Percentiles rank a stretch among this genome's conserved stretches.
These are phyloP conservation scores for Gambusia affinis DNA, from an alignment of 2,113 vertebrate genomes.

Conservation along the genomic window DNA sequence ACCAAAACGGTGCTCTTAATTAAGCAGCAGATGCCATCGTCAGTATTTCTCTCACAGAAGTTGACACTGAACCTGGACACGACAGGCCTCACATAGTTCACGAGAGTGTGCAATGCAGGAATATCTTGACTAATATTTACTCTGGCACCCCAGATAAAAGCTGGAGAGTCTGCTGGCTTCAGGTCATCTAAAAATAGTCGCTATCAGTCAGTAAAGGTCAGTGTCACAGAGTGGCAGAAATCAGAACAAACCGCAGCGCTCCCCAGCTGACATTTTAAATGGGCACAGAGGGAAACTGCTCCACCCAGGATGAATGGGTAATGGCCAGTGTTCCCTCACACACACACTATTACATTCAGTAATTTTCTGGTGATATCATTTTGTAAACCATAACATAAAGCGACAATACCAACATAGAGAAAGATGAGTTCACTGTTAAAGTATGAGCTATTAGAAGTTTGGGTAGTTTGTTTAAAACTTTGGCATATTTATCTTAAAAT, in stretches of 20 bases:
- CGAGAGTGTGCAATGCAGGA: constrained; percentile 16
- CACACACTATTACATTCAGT: not conserved
- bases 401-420: too few relatives aligned
- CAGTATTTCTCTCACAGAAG: not conserved
- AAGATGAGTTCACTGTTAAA: too few relatives aligned
- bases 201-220: constrained; percentile 37
- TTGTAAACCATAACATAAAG: too few relatives aligned
- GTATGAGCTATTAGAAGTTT: too few relatives aligned
- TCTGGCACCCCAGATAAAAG: constrained; percentile 31
- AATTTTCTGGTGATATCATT: not conserved
- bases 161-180: constrained; percentile 38
- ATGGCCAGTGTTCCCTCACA: constrained; percentile 43
- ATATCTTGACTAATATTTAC: constrained; percentile 66
- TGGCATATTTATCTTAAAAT: too few relatives aligned
- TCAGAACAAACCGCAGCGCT: constrained; percentile 26
- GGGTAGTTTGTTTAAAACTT: too few relatives aligned
- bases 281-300: not conserved
- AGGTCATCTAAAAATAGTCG: constrained; percentile 79
- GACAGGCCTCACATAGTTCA: constrained; percentile 20
- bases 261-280: constrained; percentile 12
- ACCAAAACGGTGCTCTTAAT: not conserved
- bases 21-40: not conserved
- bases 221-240: constrained; percentile 32
- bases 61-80: not conserved
- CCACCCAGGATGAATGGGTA: not conserved